Evolutionary conservation across 2,888 invertebrate genomes (phyloP), one percentile per base, ranked within the genome.

Genomic region (Acronicta leporina): DNA sequence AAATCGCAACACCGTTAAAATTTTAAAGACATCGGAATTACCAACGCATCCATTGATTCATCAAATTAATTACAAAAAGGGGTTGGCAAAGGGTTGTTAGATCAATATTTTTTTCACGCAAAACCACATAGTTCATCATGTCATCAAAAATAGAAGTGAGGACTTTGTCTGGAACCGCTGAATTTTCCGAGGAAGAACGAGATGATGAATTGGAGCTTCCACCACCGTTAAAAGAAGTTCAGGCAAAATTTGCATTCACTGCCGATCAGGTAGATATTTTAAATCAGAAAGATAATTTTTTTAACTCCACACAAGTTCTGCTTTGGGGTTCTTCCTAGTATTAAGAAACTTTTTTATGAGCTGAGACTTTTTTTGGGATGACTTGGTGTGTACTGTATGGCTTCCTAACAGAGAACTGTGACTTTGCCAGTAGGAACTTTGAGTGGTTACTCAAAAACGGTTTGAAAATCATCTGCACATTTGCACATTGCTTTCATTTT

Each of bases 181-280:
- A 83, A 44, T 82, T 83, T 57, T 87, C 77, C 15, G 64, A 79
- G 7, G 53, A 58, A 40, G 60, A 81, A 51, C 33, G 40, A n/a
- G 61, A 68, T 30, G 78, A 77, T 5, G 68, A 81, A 11, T 48
- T 75, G 14, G 55, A 72, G 10, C 43, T 30, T 16, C 45, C 64
- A 33, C 44, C 68, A 0, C 63, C 71, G 1, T 57, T 75, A 13
- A 85, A 83, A 46, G 77, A 86, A 54, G 63, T 89, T 46, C 52
- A 81, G 38, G 86, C 92, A 2, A 89, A 81, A 76, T 84, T 92
- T 25, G 47, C 77, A 27, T 83, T 92, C 33, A 90, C 87, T 25
- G 76, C 81, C 14, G 77, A 81, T n/a, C 92, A 93, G 90, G 92
- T 88, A 65, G 41, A 0, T 15, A 13, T 20, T 20, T 20, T 2